phyloP scores from a whole-genome alignment of 2,797 vertebrate genomes.

The Knipowitschia caucasica region DNA sequence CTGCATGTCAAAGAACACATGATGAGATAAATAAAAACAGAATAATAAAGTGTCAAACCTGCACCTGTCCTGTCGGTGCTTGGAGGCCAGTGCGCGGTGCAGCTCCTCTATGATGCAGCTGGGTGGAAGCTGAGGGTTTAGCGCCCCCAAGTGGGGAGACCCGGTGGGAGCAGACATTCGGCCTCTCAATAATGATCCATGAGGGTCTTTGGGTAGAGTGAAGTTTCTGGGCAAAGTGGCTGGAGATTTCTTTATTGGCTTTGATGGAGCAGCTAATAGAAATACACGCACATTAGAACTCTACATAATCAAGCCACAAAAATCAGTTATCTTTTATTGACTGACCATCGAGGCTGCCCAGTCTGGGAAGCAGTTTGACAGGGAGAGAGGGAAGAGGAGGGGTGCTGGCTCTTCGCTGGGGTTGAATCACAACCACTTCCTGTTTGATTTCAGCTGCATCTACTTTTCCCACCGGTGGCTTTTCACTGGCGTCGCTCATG shows the following conservation, averaged over 20 bases:
- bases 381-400: slow-evolving; percentile 65
- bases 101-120: slow-evolving; percentile 97
- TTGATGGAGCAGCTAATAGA: slow-evolving; percentile 59
- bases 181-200: slow-evolving; percentile 73
- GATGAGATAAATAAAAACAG: too few relatives aligned
- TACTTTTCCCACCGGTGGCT: slow-evolving; percentile 22
- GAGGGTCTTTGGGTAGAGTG: slow-evolving; percentile 74
- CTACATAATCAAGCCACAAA: not conserved
- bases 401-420: slow-evolving; percentile 60
- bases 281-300: slow-evolving; percentile 7
- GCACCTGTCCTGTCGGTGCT: slow-evolving; percentile 94
- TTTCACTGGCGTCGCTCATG: slow-evolving; percentile 37
- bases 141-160: slow-evolving; percentile 85
- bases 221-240: slow-evolving; percentile 81
- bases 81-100: slow-evolving; percentile 90
- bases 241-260: slow-evolving; percentile 68
- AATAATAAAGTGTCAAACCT: slow-evolving; percentile 19
- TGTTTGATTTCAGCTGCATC: slow-evolving; percentile 50
- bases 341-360: slow-evolving; percentile 78
- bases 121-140: slow-evolving; percentile 87
- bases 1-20: too few relatives aligned
- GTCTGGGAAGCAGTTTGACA: slow-evolving; percentile 71
- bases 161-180: slow-evolving; percentile 83
- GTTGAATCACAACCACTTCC: slow-evolving; percentile 34
- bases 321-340: not conserved